A percentile compares a stretch with the other conserved stretches of the same genome.
Conservation (phyloP, 2,797 vertebrate genomes). For the Malacoraja senta region DNA sequence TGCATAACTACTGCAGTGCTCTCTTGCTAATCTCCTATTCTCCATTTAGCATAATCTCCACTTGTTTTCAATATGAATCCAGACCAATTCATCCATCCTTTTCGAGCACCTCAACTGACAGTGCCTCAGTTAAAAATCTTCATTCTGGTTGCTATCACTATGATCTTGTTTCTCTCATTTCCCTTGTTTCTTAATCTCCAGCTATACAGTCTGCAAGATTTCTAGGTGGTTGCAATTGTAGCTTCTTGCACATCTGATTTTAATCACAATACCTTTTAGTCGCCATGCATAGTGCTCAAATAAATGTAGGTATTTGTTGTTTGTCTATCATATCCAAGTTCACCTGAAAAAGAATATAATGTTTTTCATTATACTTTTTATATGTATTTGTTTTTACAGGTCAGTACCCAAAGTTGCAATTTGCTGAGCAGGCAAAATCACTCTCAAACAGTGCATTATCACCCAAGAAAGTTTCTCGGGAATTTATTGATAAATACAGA, state of each 20-base stretch:
- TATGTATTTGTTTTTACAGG: constrained; percentile 43
- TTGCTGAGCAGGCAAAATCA: constrained; percentile 44
- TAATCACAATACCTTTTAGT: background rate
- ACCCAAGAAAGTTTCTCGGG: constrained; percentile 49
- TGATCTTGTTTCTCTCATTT: background rate
- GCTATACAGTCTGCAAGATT: background rate
- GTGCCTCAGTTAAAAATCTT: background rate
- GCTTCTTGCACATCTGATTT: background rate
- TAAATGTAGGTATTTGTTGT: background rate
- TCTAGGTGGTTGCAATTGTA: background rate
- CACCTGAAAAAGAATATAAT: background rate
- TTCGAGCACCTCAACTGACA: background rate
- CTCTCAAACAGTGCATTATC: constrained; percentile 42
- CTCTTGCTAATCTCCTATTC: background rate
- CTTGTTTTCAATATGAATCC: background rate
- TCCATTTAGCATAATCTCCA: background rate
- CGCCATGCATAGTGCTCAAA: background rate
- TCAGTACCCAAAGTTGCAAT: constrained; percentile 47
- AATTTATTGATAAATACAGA: constrained; percentile 64
- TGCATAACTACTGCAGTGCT: background rate
- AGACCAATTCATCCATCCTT: background rate
- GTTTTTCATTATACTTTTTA: constrained; percentile 3
- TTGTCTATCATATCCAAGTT: background rate
- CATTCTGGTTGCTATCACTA: background rate
- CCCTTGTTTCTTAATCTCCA: background rate